A percentile compares a stretch with the other conserved stretches of the same genome.
phyloP scores from a whole-genome alignment of 1,140 invertebrate species.

The Neuroterus valhalla region DNA sequence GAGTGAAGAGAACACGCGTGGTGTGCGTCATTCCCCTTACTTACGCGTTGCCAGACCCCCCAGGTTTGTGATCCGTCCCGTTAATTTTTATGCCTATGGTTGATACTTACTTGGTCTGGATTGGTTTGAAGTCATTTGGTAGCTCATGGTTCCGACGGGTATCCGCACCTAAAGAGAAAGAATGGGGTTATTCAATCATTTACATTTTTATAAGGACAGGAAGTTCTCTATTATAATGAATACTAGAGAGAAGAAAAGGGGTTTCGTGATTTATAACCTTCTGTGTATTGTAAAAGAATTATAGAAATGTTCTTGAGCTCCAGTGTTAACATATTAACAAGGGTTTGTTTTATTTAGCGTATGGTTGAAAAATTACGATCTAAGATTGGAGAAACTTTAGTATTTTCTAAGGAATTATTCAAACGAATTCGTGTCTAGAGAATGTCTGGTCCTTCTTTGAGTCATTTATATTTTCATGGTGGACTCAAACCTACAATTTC shows the following conservation, averaged over 20 bases:
- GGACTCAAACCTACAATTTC: too few species aligned
- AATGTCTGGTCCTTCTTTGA: too few species aligned
- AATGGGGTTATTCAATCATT: conserved; percentile 11
- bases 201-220: conserved; percentile 1
- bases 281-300: background rate
- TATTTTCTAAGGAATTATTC: too few species aligned
- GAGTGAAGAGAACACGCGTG: too few species aligned
- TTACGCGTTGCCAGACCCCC: too few species aligned
- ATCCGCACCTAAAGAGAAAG: conserved; percentile 60
- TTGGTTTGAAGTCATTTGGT: conserved; percentile 85
- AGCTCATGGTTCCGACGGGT: conserved; percentile 80
- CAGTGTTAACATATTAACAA: background rate
- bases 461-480: too few species aligned
- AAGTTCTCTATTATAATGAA: background rate
- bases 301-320: background rate
- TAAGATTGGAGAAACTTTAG: too few species aligned
- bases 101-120: conserved; percentile 84
- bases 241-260: background rate
- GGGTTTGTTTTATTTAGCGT: background rate
- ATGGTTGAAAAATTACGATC: too few species aligned
- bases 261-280: background rate
- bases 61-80: too few species aligned
- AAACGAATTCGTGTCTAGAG: too few species aligned
- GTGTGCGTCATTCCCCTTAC: too few species aligned
- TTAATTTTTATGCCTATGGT: too few species aligned